Conservation (phyloP, 2,797 vertebrate species). For the Poeciliopsis presidionis region DNA sequence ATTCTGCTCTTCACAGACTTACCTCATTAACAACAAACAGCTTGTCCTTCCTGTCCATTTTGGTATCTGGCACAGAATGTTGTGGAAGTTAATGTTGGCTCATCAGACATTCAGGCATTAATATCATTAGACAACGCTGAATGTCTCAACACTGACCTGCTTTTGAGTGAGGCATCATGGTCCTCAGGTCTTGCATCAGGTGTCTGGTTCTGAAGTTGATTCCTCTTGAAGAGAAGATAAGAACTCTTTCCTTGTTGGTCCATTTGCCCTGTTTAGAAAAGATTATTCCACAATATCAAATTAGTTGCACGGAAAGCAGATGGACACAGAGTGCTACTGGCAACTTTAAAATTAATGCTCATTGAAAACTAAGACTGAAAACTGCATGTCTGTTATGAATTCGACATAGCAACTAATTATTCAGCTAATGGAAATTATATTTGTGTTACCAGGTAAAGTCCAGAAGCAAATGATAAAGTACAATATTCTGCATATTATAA, state of each 20-base stretch:
- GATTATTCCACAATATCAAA: rapidly evolving
- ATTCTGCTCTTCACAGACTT: conserved; percentile 36
- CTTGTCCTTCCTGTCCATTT: conserved; percentile 99
- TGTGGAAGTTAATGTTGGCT: background rate
- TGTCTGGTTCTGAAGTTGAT: conserved; percentile 96
- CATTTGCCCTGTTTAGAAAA: conserved; percentile 87
- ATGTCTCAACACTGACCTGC: conserved; percentile 78
- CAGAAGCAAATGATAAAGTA: background rate
- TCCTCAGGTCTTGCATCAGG: conserved; percentile 93
- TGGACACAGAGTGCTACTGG: no score
- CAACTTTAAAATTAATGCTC: no score
- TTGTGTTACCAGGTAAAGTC: background rate
- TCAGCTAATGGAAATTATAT: background rate
- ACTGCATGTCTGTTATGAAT: background rate
- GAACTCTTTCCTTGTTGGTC: conserved; percentile 95
- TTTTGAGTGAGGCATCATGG: conserved; percentile 95
- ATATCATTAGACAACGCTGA: background rate
- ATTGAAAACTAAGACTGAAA: background rate
- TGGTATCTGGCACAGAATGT: conserved; percentile 84
- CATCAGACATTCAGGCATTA: background rate
- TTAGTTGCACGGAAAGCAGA: background rate
- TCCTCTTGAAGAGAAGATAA: conserved; percentile 96
- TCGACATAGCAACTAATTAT: background rate
- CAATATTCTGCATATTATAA: background rate
- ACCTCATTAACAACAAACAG: conserved; percentile 96